Percentiles rank a stretch among this genome's conserved stretches.
Evolutionary conservation across 2,888 invertebrate genomes (phyloP).

Genomic region (Agrilus mali): DNA sequence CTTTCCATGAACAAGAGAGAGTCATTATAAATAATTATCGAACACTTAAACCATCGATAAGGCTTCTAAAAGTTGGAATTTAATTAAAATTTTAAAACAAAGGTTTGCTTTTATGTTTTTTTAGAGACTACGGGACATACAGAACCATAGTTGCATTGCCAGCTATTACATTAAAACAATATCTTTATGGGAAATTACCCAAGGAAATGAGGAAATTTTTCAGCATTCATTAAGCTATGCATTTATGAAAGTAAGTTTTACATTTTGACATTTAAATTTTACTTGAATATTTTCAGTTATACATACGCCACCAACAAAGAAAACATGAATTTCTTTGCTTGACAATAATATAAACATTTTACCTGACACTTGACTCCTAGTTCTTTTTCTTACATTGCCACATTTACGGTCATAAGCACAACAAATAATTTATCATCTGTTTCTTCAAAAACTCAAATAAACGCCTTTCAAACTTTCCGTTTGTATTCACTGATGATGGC

Average conservation of each 20-base stretch:
- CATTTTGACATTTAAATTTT: not conserved
- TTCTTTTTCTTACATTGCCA: too few relatives aligned
- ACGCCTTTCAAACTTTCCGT: too few relatives aligned
- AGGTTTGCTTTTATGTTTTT: constrained; percentile 1
- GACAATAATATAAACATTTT: too few relatives aligned
- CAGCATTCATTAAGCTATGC: constrained; percentile 20
- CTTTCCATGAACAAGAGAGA: constrained; percentile 32
- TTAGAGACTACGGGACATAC: constrained; percentile 33
- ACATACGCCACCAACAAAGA: too few relatives aligned
- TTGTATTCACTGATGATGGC: too few relatives aligned
- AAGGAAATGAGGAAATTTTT: constrained; percentile 16
- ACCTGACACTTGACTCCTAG: too few relatives aligned
- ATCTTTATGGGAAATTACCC: constrained; percentile 27
- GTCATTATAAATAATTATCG: constrained; percentile 20
- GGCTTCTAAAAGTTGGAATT: constrained; percentile 23
- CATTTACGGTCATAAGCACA: too few relatives aligned
- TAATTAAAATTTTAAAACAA: not conserved
- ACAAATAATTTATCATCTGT: too few relatives aligned
- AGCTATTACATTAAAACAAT: constrained; percentile 39
- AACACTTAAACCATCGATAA: constrained; percentile 25
- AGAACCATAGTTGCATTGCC: constrained; percentile 25
- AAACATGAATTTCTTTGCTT: too few relatives aligned
- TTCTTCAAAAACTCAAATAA: too few relatives aligned
- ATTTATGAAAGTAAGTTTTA: constrained; percentile 23
- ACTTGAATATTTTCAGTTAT: too few relatives aligned